A percentile compares a stretch with the other conserved stretches of the same genome.
These are phyloP conservation scores for Chrysotoxum bicinctum DNA, from an alignment of 2,888 invertebrate genomes.

Conservation along the genomic window DNA sequence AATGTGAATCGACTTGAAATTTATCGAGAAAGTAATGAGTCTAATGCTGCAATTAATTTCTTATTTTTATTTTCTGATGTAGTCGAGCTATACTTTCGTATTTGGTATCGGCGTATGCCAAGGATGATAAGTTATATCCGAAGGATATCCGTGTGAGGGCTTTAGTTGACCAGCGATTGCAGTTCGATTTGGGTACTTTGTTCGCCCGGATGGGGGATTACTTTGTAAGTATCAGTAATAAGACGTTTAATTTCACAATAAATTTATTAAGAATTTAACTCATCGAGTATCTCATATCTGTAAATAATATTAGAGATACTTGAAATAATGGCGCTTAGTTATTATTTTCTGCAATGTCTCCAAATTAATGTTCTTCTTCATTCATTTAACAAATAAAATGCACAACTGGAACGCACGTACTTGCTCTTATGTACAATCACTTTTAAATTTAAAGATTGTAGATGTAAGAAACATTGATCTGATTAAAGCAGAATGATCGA, in stretches of 20 bases:
- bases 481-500: too few species aligned
- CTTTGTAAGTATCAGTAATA: constrained; percentile 81
- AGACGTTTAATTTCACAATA: not conserved
- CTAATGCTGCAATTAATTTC: constrained; percentile 15
- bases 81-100: constrained; percentile 84
- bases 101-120: constrained; percentile 84
- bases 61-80: not conserved
- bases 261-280: not conserved
- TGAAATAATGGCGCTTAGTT: too few species aligned
- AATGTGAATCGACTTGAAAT: constrained; percentile 8
- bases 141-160: constrained; percentile 84
- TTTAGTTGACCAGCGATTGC: constrained; percentile 84
- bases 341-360: too few species aligned
- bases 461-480: too few species aligned
- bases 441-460: too few species aligned
- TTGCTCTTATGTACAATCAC: too few species aligned
- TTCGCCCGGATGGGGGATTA: constrained; percentile 83
- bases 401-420: too few species aligned
- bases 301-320: too few species aligned
- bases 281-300: not conserved
- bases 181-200: constrained; percentile 84
- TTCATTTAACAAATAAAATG: too few species aligned
- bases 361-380: too few species aligned
- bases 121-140: constrained; percentile 84
- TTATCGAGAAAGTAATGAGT: constrained; percentile 14